Evolutionary conservation across 2,113 vertebrate species (phyloP), one percentile per base, ranked within the genome.

Genomic region (Bufo bufo): DNA sequence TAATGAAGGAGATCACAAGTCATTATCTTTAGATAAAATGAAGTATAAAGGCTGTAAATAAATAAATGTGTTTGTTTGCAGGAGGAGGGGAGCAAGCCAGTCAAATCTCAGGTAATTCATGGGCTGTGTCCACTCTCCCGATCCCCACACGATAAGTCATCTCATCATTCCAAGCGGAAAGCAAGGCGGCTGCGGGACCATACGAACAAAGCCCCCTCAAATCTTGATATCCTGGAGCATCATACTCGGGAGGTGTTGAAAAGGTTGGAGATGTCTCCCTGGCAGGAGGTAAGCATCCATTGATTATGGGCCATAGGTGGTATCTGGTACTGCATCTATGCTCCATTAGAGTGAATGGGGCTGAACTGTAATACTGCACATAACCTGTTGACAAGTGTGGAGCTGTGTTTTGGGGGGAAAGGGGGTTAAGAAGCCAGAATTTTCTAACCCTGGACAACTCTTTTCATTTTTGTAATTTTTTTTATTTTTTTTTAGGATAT

Each of bases 221-320:
- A 98, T 91, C 94, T 99, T 86, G 98, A 99, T 91, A 97, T 99
- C 92, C 92, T 99, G 69, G 98, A 99, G 91, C 96, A 95, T 72
- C 98, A 99, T 92, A 99, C 98, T 0, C 95, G 95, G 84, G 97
- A 98, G 91, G 98, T 99, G 43, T 95, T 99, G 90, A 97, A 94
- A 93, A 96, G 97, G 91, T 93, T 99, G 92, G 98, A 99, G 93
- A 97, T 97, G 95, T 96, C 96, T 9, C 96, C 96, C 0, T 96
- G 97, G 90, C 96, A 98, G 90, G 96, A 98, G 96, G 98, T 95
- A 94, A 94, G 95, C 94, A 83, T 85, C 71, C 9, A 56, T 3
- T 1, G 8, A 16, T 23, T 23, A 0, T 19, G 61, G 17, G 7
- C 20, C 59, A 61, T 4, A 61, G 12, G 4, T 6, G 17, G 3